Evolutionary conservation across 2,797 vertebrate genomes (phyloP), one percentile per base, ranked within the genome.

Genomic region (Acomys russatus): DNA sequence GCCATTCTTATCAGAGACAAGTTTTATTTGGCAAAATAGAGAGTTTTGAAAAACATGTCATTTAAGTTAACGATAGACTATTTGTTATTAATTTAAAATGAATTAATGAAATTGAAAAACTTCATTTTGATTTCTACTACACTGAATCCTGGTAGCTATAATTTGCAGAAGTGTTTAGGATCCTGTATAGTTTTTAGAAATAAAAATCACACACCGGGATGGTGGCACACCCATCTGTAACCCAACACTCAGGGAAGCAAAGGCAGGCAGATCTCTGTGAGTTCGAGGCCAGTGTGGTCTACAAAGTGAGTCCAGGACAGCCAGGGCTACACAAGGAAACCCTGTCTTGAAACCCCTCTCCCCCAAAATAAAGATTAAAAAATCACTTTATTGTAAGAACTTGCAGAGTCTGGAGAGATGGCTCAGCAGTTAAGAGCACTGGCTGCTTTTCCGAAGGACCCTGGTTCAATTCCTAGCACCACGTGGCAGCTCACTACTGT

Each of bases 51-150:
- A 30, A 77, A 70, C 66, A 33, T 17, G 2, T 56, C 54, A n/a
- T 63, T 94, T 89, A 64, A 76, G n/a, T 73, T 87, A 77, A 49
- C 33, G 35, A 68, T 64, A 64, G 54, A 51, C 23, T 83, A 84
- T 20, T 88, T 74, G 15, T 92, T 91, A 54, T 80, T 94, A 44
- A 90, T 73, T 91, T 79, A 59, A 68, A 92, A 28, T 30, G 63
- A 95, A 89, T 70, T 74, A 79, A 88, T 87, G 30, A 86, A 93
- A 88, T 56, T 83, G 6, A 33, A 73, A 76, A 73, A 77, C 7
- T 51, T 66, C 8, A 14, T 89, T 96, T 88, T 73, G 92, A 35
- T 88, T 78, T 66, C 73, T 22, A n/a, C 70, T 63, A 4, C 63
- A 56, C 12, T 64, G 88, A 80, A 49, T 51, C 25, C 61, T 88